phyloP scores from a whole-genome alignment of 2,797 vertebrate species.

The Carduelis carduelis region DNA sequence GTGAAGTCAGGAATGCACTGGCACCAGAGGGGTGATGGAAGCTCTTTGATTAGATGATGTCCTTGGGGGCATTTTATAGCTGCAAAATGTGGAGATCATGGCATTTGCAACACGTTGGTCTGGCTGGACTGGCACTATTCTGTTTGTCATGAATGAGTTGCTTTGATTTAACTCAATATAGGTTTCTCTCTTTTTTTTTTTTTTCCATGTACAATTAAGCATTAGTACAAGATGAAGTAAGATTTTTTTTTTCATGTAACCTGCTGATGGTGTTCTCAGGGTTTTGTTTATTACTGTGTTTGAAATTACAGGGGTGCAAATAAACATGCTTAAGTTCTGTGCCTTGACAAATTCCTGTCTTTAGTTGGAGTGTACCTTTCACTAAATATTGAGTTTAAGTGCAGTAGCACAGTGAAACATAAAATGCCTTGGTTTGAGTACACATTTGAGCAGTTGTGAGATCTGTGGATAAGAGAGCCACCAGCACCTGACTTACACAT shows the following conservation, averaged over 20 bases:
- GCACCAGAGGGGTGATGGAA: not conserved
- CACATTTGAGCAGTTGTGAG: not conserved
- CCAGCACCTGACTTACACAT: not conserved
- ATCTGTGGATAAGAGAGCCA: not conserved
- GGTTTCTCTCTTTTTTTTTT: not conserved
- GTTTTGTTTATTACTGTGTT: not conserved
- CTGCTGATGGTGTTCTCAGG: not conserved
- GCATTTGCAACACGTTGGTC: fast-evolving
- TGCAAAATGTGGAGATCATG: not conserved
- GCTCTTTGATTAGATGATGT: not conserved
- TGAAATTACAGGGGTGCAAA: not conserved
- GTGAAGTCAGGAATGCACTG: not conserved
- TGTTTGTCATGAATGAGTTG: not conserved
- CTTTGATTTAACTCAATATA: not conserved
- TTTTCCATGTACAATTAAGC: not conserved
- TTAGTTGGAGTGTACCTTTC: not conserved
- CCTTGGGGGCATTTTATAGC: not conserved
- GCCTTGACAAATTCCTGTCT: not conserved
- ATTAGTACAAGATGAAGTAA: not conserved
- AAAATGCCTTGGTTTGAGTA: not conserved
- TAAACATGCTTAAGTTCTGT: not conserved
- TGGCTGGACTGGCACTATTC: not conserved
- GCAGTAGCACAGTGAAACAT: not conserved
- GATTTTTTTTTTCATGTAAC: not conserved
- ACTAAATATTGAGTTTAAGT: not conserved